phyloP scores from a whole-genome alignment of 2,888 invertebrate species.

The Serripes groenlandicus region DNA sequence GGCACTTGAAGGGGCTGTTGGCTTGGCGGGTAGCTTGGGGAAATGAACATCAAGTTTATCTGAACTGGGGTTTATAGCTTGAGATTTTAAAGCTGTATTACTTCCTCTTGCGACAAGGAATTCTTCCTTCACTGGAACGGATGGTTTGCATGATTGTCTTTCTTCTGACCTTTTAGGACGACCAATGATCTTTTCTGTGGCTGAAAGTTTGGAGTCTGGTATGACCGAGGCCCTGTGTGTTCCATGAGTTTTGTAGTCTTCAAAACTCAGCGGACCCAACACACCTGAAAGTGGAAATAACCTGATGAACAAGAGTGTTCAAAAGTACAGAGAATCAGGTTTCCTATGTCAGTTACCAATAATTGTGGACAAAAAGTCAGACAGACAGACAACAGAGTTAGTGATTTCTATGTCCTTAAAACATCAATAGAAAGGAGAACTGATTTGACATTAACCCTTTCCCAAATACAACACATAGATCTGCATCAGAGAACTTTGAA shows the following conservation, averaged over 20 bases:
- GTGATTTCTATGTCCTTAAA: too few relatives aligned
- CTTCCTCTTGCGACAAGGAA: not conserved
- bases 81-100: not conserved
- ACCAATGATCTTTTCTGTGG: conserved; percentile 41
- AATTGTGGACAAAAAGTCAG: too few relatives aligned
- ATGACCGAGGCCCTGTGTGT: not conserved
- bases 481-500: too few relatives aligned
- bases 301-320: too few relatives aligned
- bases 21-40: conserved; percentile 34
- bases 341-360: too few relatives aligned
- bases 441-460: too few relatives aligned
- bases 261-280: conserved; percentile 40
- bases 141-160: not conserved
- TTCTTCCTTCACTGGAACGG: not conserved
- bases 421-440: too few relatives aligned
- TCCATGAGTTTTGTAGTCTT: conserved; percentile 31
- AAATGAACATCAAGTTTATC: conserved; percentile 42
- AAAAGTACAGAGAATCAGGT: too few relatives aligned
- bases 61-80: too few relatives aligned
- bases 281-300: conserved; percentile 33
- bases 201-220: conserved; percentile 36
- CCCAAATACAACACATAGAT: too few relatives aligned
- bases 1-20: conserved; percentile 29
- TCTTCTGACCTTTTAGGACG: conserved; percentile 23
- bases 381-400: not conserved